Conservation (phyloP, 2,888 invertebrate genomes). For the Leptodirus hochenwartii region DNA sequence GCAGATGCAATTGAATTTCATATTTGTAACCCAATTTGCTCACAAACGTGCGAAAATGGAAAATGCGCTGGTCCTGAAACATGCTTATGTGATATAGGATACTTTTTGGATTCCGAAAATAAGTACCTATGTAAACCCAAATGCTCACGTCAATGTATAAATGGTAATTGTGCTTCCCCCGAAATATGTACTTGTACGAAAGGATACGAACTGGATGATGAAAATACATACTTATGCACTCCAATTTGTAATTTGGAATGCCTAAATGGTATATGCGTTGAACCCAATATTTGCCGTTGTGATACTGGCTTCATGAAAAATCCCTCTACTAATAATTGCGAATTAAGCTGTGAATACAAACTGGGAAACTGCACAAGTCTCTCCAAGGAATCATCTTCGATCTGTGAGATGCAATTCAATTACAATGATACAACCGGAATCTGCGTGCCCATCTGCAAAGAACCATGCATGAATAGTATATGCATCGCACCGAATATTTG, state of each 20-base stretch:
- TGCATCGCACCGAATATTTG: constrained; percentile 13
- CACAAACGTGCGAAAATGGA: constrained; percentile 20
- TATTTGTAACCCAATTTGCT: constrained; percentile 12
- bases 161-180: constrained; percentile 29
- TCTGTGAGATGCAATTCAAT: too few relatives aligned
- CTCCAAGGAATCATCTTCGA: too few relatives aligned
- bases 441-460: constrained; percentile 12
- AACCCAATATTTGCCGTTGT: constrained; percentile 37
- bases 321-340: too few relatives aligned
- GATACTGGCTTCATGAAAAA: too few relatives aligned
- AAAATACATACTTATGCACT: constrained; percentile 24
- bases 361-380: too few relatives aligned
- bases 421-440: neutral
- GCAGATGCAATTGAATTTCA: constrained; percentile 2
- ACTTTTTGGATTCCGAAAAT: constrained; percentile 8
- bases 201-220: constrained; percentile 8
- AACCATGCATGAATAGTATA: constrained; percentile 10
- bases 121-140: constrained; percentile 22
- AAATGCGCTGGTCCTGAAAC: constrained; percentile 15
- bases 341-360: too few relatives aligned
- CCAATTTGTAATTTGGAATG: constrained; percentile 41
- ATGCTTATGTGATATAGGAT: constrained; percentile 11
- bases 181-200: constrained; percentile 32
- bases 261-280: constrained; percentile 40
- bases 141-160: constrained; percentile 27